These are phyloP conservation scores for Rallus limicola DNA, from an alignment of 2,113 vertebrate genomes.

Conservation along the genomic window DNA sequence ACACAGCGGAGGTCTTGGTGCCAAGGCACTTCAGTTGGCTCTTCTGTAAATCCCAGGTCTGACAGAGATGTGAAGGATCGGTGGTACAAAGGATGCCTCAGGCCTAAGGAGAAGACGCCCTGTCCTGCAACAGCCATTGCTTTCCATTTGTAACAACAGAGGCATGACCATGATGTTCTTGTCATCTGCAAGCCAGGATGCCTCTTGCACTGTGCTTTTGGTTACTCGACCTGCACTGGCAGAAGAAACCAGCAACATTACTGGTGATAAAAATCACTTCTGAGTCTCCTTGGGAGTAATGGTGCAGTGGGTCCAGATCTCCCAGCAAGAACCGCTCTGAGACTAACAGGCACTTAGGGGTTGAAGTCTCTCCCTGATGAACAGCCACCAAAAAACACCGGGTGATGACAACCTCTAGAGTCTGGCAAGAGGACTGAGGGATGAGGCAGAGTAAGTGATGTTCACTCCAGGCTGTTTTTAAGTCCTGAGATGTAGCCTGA, in stretches of 20 bases:
- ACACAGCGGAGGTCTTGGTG: not conserved
- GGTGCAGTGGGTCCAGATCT: conserved; percentile 25
- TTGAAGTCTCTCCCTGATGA: not conserved
- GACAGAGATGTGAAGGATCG: conserved; percentile 11
- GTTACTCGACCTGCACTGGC: not conserved
- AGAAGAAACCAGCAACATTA: not conserved
- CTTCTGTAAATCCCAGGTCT: not conserved
- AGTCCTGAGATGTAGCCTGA: not conserved
- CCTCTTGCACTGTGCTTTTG: not conserved
- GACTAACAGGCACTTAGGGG: not conserved
- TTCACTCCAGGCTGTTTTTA: not conserved
- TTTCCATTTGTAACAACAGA: not conserved
- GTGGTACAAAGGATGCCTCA: not conserved
- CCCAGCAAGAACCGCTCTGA: not conserved
- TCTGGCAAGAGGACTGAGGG: not conserved
- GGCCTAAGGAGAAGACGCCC: not conserved
- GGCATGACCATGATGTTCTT: not conserved
- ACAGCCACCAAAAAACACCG: not conserved
- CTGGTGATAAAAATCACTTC: not conserved
- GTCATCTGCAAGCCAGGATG: not conserved
- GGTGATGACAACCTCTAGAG: not conserved
- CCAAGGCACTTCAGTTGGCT: not conserved
- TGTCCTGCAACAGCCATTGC: conserved; percentile 31
- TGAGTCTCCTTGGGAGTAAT: conserved; percentile 8
- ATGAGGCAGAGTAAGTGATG: not conserved